These are phyloP conservation scores for Sarcophaga subvicina DNA, from an alignment of 2,888 invertebrate genomes.

Conservation along the genomic window DNA sequence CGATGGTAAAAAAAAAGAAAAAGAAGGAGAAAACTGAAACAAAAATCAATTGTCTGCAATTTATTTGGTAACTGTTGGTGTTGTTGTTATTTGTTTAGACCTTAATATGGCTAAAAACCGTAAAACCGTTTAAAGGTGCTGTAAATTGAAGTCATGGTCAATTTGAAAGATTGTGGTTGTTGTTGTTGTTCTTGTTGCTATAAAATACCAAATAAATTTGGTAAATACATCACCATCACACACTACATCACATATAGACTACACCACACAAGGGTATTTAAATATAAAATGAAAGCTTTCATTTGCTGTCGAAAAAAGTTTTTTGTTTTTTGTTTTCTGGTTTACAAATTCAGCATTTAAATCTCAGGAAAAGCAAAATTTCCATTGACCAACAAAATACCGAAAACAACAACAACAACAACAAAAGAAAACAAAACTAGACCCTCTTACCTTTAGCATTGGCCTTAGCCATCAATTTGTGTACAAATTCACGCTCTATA, in stretches of 20 bases:
- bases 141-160: conserved; percentile 70
- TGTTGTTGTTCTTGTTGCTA: background rate
- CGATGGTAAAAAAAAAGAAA: background rate
- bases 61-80: conserved; percentile 26
- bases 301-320: background rate
- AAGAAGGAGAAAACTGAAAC: background rate
- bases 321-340: background rate
- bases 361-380: conserved; percentile 35
- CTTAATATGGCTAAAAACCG: conserved; percentile 17
- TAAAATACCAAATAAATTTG: background rate
- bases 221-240: background rate
- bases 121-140: conserved; percentile 36
- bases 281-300: background rate
- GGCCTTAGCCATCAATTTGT: conserved; percentile 63
- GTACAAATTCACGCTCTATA: conserved; percentile 16
- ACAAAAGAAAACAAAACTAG: conserved; percentile 39
- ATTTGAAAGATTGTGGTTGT: conserved; percentile 50
- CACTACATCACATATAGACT: background rate
- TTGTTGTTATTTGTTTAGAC: background rate
- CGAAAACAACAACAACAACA: conserved; percentile 4
- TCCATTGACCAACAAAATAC: conserved; percentile 20
- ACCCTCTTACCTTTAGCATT: conserved; percentile 49
- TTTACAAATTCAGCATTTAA: conserved; percentile 33
- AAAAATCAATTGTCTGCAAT: conserved; percentile 63
- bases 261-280: background rate